Evolutionary conservation across 2,797 vertebrate species (phyloP).

Genomic region (Coilia nasus): DNA sequence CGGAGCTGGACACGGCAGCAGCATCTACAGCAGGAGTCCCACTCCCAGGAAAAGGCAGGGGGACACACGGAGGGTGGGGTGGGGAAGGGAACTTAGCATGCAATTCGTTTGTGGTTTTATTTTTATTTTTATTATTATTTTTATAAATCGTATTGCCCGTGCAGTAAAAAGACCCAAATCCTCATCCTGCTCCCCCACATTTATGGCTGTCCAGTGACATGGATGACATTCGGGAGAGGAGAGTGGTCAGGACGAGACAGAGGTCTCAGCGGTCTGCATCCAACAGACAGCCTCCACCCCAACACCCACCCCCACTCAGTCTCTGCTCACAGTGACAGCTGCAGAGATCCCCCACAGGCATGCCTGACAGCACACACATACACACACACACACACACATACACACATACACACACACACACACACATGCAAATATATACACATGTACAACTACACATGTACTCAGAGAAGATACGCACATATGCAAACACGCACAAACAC

Average conservation of each 20-base stretch:
- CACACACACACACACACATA: not conserved
- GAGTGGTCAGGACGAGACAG: not conserved
- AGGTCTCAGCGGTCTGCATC: not conserved
- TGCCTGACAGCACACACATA: conserved; percentile 19
- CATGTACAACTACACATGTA: not conserved
- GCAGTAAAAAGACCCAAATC: not conserved
- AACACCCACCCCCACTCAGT: not conserved
- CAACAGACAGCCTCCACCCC: too few relatives aligned
- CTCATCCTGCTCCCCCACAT: not conserved
- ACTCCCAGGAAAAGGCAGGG: conserved; percentile 33
- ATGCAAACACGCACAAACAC: not conserved
- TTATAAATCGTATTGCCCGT: not conserved
- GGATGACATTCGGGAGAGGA: not conserved
- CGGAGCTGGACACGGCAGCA: conserved; percentile 53
- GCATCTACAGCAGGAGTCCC: not conserved
- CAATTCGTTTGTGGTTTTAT: conserved; percentile 64
- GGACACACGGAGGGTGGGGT: conserved; percentile 40
- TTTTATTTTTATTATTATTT: not conserved
- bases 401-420: not conserved
- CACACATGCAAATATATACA: not conserved
- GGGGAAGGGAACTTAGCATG: conserved; percentile 55
- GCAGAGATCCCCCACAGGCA: conserved; percentile 11
- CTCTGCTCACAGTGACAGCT: conserved; percentile 4
- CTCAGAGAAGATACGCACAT: not conserved
- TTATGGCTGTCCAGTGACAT: not conserved